These are phyloP conservation scores for Sebastiscus tertius DNA, from an alignment of 2,797 vertebrate genomes.

Conservation along the genomic window DNA sequence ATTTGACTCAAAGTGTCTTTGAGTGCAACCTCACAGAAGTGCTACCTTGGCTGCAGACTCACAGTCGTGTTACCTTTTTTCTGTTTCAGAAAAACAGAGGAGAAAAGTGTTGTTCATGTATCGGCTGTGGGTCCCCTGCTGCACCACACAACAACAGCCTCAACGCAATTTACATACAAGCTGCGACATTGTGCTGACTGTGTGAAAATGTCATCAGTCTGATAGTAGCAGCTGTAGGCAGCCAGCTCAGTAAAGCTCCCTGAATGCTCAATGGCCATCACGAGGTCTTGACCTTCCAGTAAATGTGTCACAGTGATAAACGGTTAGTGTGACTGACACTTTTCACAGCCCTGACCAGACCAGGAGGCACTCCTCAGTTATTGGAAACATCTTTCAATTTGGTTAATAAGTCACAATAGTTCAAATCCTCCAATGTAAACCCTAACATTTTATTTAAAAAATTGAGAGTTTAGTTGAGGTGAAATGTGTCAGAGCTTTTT, in stretches of 20 bases:
- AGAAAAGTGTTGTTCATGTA: neutral
- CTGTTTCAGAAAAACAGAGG: neutral
- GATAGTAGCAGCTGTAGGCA: constrained; percentile 47
- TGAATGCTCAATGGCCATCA: constrained; percentile 51
- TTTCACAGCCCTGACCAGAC: neutral
- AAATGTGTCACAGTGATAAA: constrained; percentile 64
- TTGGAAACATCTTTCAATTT: constrained; percentile 4
- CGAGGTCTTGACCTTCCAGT: constrained; percentile 64
- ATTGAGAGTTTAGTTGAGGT: neutral
- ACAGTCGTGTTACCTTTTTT: neutral
- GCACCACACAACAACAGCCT: constrained; percentile 6
- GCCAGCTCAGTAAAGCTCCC: constrained; percentile 33
- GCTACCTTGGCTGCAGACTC: neutral
- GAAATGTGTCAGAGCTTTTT: neutral
- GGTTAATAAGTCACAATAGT: neutral
- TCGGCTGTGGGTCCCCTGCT: neutral
- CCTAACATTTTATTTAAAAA: neutral
- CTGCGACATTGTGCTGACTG: constrained; percentile 42
- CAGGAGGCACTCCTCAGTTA: constrained; percentile 1
- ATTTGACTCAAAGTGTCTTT: neutral
- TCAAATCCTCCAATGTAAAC: neutral
- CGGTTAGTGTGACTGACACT: constrained; percentile 32
- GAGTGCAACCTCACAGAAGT: neutral
- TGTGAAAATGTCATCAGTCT: constrained; percentile 46
- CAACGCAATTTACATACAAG: constrained; percentile 23